Evolutionary conservation across 2,113 vertebrate species (phyloP).

Genomic region (Trochalopteron elliotii): DNA sequence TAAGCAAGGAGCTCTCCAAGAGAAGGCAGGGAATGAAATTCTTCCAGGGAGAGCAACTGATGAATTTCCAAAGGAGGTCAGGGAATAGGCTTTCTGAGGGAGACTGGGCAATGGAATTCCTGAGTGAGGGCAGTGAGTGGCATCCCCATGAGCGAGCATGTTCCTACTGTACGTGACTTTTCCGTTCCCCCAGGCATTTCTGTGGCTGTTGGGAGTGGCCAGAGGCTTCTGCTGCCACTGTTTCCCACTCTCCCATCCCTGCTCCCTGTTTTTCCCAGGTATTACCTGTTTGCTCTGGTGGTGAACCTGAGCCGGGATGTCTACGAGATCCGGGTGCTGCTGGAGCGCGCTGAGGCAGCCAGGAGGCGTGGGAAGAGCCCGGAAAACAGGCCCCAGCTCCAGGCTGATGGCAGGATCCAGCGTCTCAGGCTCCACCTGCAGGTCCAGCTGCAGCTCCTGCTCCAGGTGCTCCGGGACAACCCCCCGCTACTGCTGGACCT

Average conservation of each 20-base stretch:
- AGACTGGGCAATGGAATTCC: not conserved
- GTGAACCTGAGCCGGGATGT: constrained; percentile 88
- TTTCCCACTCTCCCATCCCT: too few species aligned
- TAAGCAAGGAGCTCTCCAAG: not conserved
- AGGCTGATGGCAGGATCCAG: not conserved
- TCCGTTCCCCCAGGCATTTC: not conserved
- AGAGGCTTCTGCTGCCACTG: not conserved
- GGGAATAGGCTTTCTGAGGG: not conserved
- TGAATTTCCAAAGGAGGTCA: not conserved
- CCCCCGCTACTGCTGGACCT: constrained; percentile 88
- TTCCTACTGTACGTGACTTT: not conserved
- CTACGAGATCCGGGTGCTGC: constrained; percentile 85
- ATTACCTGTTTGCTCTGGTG: constrained; percentile 83
- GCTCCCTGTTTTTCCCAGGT: constrained; percentile 67
- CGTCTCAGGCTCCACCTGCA: constrained; percentile 53
- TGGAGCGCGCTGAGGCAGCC: constrained; percentile 72
- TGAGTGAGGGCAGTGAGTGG: not conserved
- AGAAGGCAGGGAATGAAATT: not conserved
- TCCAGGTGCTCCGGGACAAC: constrained; percentile 78
- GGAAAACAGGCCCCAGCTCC: not conserved
- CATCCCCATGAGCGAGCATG: rapidly evolving
- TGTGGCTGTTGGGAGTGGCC: too few species aligned
- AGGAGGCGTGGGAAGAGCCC: not conserved
- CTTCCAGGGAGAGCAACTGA: not conserved
- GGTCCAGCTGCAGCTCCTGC: constrained; percentile 73